Evolutionary conservation across 2,888 invertebrate species (phyloP).

Genomic region (Conomelus anceps): DNA sequence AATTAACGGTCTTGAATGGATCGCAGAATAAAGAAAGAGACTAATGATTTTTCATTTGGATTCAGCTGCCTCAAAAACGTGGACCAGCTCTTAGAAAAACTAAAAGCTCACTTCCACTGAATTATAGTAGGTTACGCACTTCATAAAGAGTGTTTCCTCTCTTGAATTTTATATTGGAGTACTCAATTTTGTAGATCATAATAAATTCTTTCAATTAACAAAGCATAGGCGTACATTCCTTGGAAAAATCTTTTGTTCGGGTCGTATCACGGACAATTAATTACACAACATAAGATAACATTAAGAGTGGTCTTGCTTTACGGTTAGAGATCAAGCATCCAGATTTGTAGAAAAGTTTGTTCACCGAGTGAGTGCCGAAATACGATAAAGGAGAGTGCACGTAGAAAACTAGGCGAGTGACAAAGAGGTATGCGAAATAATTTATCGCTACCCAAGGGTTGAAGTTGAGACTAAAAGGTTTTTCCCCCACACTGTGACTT

Average conservation of each 20-base stretch:
- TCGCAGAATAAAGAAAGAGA: background rate
- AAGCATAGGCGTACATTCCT: too few relatives aligned
- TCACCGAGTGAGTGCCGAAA: background rate
- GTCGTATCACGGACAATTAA: too few relatives aligned
- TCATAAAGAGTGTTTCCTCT: background rate
- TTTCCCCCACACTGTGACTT: background rate
- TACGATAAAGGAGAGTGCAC: background rate
- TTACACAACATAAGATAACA: too few relatives aligned
- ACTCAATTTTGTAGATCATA: background rate
- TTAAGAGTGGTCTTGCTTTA: background rate
- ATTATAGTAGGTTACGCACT: background rate
- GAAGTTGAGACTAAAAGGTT: background rate
- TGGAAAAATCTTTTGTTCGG: too few relatives aligned
- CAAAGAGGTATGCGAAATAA: background rate
- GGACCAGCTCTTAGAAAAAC: background rate
- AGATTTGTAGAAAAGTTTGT: background rate
- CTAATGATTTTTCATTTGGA: background rate
- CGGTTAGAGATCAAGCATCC: background rate
- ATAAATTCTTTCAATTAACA: background rate
- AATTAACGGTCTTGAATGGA: background rate
- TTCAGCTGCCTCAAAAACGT: background rate
- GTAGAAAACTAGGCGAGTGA: background rate
- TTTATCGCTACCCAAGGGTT: background rate
- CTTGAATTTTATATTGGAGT: background rate
- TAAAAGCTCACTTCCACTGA: background rate